Base-by-base conservation (phyloP, 2,888 invertebrate species). In the Nemotelus pantherinus region DNA sequence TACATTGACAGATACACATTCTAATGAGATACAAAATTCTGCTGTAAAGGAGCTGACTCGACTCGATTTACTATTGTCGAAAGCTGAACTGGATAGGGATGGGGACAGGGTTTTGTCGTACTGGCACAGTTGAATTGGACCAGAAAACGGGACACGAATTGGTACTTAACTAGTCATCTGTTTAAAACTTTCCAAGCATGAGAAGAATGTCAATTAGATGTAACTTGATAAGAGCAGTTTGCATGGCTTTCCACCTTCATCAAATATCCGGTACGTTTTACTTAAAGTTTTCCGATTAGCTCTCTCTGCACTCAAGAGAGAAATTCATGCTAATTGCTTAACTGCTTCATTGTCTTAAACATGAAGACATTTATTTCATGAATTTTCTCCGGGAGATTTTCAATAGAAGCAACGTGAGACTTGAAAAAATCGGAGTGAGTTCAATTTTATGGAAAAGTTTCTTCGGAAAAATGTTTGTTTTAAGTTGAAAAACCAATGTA, bases 81-180 rank as follows among this genome's bases (percentile, higher is more conserved):
- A 25, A 25, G 25, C 25, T 25, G 25, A 25, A 25, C 25, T 25
- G 25, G 25, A 25, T 25, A 25, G 25, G 25, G 25, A 25, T 25
- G 25, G 48, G 25, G 67, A 41, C 4, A 47, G 47, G 55, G 10
- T 43, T 60, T 60, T 74, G 45, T n/a, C 43, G 45, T 7, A 44
- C 9, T 6, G 72, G 45, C 58, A 72, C 72, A 57, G 63, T 74
- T 60, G 43, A 74, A 74, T 74, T 74, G 63, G 74, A 74, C 57
- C 74, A 60, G 74, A 60, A 74, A 74, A 74, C 63, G 63, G 63
- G 74, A 74, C 74, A 74, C 74, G 74, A 74, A 74, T 74, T 74
- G 74, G 74, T 60, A 74, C 74, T 74, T 74, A 74, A 60, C 74
- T 60, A 74, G 60, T 60, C 74, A 74, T 74, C 74, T 74, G 74